Evolutionary conservation across 2,888 invertebrate genomes (phyloP), one percentile per base, ranked within the genome.

Genomic region (Pandemis cinnamomeana): DNA sequence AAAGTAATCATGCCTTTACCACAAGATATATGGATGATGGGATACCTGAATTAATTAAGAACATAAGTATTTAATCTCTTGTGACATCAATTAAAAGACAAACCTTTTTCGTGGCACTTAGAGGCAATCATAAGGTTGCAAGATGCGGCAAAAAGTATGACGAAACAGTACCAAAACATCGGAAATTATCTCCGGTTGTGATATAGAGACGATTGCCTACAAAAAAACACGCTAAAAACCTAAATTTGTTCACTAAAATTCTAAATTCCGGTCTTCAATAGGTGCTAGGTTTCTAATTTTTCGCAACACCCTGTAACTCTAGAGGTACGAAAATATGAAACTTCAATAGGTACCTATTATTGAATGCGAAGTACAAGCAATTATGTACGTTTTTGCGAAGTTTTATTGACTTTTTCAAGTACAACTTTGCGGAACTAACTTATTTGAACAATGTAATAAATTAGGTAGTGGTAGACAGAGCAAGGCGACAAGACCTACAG

Each of bases 111-210:
- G 53, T 20, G 55, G 15, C 55, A 55, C 27, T 58, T 58, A 10
- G 27, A 11, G 6, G 20, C 41, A 41, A 61, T 61, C 41, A 60
- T 46, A 13, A 27, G 55, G 48, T 66, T 58, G 58, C 58, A 48
- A 71, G 53, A 66, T 44, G 55, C 42, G 6, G 7, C 27, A 46
- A 53, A 61, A 67, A 71, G 48, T 42, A n/a, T 71, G 71, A 71
- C 55, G 55, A 55, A 66, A 71, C 58, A 44, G 66, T 27, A 66
- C 71, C 41, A 67, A 71, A 67, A 71, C 60, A 60, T 71, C 51
- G 60, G 58, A 51, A 51, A 71, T 71, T 67, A 71, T 71, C 71
- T 71, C 71, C 71, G 71, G 66, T 71, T 67, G 71, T 71, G 71
- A 51, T 71, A 67, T 60, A 71, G 66, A 66, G 58, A 71, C 60